Conservation (phyloP, 2,888 invertebrate genomes). For the Atrina japonica region DNA sequence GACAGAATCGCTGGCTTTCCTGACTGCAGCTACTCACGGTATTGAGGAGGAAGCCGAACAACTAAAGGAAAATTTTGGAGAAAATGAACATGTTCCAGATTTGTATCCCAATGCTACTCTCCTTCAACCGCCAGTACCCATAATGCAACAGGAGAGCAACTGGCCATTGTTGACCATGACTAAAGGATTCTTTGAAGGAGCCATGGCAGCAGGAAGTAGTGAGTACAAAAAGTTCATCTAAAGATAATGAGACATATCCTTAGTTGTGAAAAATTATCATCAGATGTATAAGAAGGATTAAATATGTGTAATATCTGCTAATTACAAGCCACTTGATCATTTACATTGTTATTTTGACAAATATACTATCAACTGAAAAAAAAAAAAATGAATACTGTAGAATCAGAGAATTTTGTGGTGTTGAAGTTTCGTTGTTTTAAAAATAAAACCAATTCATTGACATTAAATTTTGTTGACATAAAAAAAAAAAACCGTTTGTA, state of each 20-base stretch:
- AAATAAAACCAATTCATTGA: too few relatives aligned
- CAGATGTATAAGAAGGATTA: too few relatives aligned
- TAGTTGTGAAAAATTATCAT: too few relatives aligned
- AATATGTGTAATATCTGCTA: too few relatives aligned
- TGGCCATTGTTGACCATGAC: slow-evolving; percentile 98
- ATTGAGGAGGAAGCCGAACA: slow-evolving; percentile 89
- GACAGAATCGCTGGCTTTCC: slow-evolving; percentile 89
- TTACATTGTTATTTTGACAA: too few relatives aligned
- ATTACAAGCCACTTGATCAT: too few relatives aligned
- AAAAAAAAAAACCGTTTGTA: too few relatives aligned
- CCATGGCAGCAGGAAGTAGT: slow-evolving; percentile 80
- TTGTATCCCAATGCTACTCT: slow-evolving; percentile 88
- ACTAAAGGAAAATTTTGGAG: slow-evolving; percentile 83
- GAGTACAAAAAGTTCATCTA: slow-evolving; percentile 5
- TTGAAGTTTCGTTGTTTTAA: too few relatives aligned
- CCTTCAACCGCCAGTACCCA: slow-evolving; percentile 93
- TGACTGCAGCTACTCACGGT: slow-evolving; percentile 96
- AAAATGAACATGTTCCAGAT: slow-evolving; percentile 85
- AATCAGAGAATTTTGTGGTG: too few relatives aligned
- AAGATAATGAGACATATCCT: not conserved
- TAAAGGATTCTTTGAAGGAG: slow-evolving; percentile 84
- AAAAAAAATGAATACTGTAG: too few relatives aligned
- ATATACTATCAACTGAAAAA: too few relatives aligned
- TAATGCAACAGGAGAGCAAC: slow-evolving; percentile 93
- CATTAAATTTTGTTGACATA: too few relatives aligned